Evolutionary conservation across 2,113 vertebrate species (phyloP).

Genomic region (Stegostoma tigrinum): DNA sequence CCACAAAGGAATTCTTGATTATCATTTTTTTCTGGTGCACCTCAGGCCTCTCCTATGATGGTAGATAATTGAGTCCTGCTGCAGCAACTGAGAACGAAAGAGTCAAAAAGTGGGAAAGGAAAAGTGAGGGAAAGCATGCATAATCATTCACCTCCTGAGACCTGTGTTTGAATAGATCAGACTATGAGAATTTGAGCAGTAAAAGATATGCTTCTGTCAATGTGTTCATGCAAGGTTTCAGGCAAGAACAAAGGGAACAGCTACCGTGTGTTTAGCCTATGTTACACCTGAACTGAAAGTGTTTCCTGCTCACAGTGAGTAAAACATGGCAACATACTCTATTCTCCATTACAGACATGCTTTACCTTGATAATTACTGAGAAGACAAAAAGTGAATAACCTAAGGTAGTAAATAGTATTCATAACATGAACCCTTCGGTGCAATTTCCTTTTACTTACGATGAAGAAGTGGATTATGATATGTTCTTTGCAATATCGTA

Average conservation of each 20-base stretch:
- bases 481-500: conserved; percentile 12
- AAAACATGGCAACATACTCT: not conserved
- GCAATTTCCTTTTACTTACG: not conserved
- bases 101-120: not conserved
- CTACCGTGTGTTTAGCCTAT: not conserved
- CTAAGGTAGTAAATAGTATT: conserved; percentile 11
- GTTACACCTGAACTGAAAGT: too few species aligned
- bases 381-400: not conserved
- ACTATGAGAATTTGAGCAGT: not conserved
- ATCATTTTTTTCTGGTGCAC: not conserved
- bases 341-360: conserved; percentile 1
- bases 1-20: not conserved
- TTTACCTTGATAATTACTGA: not conserved
- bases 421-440: not conserved
- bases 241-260: not conserved
- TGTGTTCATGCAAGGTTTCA: not conserved
- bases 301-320: not conserved
- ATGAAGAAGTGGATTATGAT: not conserved
- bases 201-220: not conserved
- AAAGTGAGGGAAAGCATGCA: not conserved
- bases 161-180: not conserved
- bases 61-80: conserved; percentile 13
- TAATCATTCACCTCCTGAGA: not conserved
- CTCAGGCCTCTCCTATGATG: not conserved
- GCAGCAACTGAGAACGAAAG: conserved; percentile 1